Evolutionary conservation across 2,113 vertebrate species (phyloP), one percentile per base, ranked within the genome.

Genomic region (Delphinus delphis): DNA sequence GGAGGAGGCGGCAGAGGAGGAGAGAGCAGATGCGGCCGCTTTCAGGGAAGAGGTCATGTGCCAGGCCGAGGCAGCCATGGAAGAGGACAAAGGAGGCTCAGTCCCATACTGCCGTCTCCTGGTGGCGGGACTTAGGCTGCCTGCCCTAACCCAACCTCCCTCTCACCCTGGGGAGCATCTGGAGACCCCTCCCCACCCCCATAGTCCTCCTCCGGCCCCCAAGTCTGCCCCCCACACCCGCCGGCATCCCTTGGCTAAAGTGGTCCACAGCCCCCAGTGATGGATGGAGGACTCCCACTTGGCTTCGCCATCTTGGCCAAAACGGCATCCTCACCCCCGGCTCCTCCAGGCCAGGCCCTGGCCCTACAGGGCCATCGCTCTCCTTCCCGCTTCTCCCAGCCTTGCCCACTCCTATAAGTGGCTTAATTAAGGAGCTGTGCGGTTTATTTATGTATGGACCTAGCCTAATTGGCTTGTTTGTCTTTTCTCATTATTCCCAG

Each of bases 401-500:
- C 95, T 67, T 13, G 74, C 90, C 94, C 91, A 33, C 76, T 73
- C 82, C 88, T 44, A 20, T 91, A 95, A 97, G 97, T 83, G 89
- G 88, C 50, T 94, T 97, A 97, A 98, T 97, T 87, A 97, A 96
- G 96, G 83, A 96, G 47, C 95, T 23, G 41, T 71, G 94, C 3
- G 1, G 89, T 97, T 97, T 97, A 97, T 97, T 97, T 97, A 90
- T 96, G 91, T 87, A 38, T 63, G 85, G 95, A 83, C 96, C 95
- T 21, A 13, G 80, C 73, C 96, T 96, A 97, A 96, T 94, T 91
- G 97, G 97, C 86, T 10, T 97, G 97, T 96, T 98, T 97, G 97
- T 97, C 97, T 97, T 97, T 95, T 87, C 73, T 94, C 93, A 87
- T 97, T 95, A 95, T 96, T 97, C 97, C 93, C 97, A 97, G 98